A percentile compares a stretch with the other conserved stretches of the same genome.
These are phyloP conservation scores for Sarcophaga carnaria DNA, from an alignment of 2,888 invertebrate genomes.

Conservation along the genomic window DNA sequence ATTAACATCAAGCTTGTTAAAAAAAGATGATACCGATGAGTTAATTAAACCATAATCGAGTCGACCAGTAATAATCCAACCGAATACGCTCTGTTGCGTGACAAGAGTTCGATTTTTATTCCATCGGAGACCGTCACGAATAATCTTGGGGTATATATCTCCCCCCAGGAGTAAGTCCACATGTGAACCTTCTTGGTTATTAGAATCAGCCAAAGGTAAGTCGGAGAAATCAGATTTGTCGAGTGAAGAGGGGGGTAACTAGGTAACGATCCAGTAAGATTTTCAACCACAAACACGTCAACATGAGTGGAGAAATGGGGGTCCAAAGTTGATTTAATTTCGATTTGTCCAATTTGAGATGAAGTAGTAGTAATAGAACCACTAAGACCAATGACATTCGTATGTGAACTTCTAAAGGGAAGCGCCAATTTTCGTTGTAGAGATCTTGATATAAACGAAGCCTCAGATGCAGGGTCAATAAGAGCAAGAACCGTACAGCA, in stretches of 20 bases:
- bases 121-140: neutral
- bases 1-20: neutral
- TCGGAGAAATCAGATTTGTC: neutral
- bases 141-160: neutral
- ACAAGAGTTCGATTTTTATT: neutral
- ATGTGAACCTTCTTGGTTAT: neutral
- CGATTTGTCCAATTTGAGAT: neutral
- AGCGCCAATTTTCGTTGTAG: neutral
- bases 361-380: neutral
- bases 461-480: neutral
- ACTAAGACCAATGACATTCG: neutral
- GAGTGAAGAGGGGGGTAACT: neutral
- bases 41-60: neutral
- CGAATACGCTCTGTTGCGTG: neutral
- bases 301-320: neutral
- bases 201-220: neutral
- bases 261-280: neutral
- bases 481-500: neutral
- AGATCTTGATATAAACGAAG: neutral
- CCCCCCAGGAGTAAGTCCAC: neutral
- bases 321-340: neutral
- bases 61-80: neutral
- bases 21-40: neutral
- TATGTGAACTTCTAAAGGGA: neutral
- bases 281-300: neutral